Evolutionary conservation across 2,888 invertebrate species (phyloP), one percentile per base, ranked within the genome.

Genomic region (Pyrgus malvae): DNA sequence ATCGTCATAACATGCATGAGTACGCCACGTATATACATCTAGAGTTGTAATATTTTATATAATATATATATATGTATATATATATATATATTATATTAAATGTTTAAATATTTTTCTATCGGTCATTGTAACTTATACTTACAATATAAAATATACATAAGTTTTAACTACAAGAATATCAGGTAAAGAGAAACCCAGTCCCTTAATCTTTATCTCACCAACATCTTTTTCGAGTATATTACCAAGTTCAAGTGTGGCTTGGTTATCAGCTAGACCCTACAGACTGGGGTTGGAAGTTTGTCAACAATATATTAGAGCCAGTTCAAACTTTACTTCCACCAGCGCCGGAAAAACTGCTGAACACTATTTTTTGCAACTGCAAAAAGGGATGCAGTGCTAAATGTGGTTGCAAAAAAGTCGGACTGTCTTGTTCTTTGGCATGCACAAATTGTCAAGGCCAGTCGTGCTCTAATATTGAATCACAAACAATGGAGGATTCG

Each of bases 351-450:
- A 60, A 62, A 55, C 60, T 59, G 8, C 60, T 62, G 5, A 64
- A 64, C 57, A 57, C 61, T 6, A 61, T 63, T 53, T 63, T 60
- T 60, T 62, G 61, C 56, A 60, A 60, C 38, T 61, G 61, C 38
- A 60, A 60, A 54, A 63, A 58, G 33, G 57, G 55, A 23, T 64
- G 56, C 35, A 61, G 54, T 60, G 56, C 56, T 37, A 60, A 60
- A 59, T 65, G 61, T 48, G 58, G 59, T 44, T 60, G 60, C 33
- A 58, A 61, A 62, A 64, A 65, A 60, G 61, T 65, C 25, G 60
- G 62, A 53, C 54, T 68, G 61, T 65, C 53, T 57, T 66, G 63
- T 63, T 66, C 62, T 54, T 14, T 50, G 40, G 63, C 58, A 54
- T 64, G 61, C 40, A 61, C 57, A 49, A 45, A 58, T 57, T 63